Conservation (phyloP, 2,113 vertebrate species). For the Catharus fuscescens region DNA sequence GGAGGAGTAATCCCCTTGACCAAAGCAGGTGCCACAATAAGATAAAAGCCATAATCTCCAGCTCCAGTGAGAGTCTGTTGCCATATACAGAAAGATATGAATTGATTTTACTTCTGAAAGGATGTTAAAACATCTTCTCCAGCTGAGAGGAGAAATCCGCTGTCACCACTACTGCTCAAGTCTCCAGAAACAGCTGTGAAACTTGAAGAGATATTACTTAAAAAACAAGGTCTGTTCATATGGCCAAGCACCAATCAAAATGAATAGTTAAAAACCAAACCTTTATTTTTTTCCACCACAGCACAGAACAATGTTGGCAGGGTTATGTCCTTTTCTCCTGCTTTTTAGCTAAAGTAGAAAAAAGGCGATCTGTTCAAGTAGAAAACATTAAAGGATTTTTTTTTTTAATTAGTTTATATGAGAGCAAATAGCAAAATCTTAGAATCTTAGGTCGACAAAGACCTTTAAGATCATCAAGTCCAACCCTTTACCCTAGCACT, state of each 20-base stretch:
- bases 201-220: not conserved
- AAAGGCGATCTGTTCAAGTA: not conserved
- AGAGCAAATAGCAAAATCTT: not conserved
- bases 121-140: not conserved
- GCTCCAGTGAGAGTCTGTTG: not conserved
- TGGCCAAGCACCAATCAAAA: not conserved
- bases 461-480: not conserved
- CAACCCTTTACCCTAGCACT: not conserved
- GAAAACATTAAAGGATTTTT: not conserved
- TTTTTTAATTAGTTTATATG: not conserved
- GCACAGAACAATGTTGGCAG: not conserved
- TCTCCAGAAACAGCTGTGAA: not conserved
- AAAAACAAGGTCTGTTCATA: not conserved
- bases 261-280: not conserved
- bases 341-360: not conserved
- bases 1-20: conserved; percentile 25
- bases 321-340: not conserved
- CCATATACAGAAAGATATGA: not conserved
- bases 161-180: not conserved
- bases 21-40: conserved; percentile 25
- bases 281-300: not conserved
- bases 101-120: not conserved
- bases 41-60: conserved; percentile 31
- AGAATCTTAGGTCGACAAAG: not conserved
- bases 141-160: not conserved